Evolutionary conservation across 2,113 vertebrate species (phyloP).

Genomic region (Clarias magur): DNA sequence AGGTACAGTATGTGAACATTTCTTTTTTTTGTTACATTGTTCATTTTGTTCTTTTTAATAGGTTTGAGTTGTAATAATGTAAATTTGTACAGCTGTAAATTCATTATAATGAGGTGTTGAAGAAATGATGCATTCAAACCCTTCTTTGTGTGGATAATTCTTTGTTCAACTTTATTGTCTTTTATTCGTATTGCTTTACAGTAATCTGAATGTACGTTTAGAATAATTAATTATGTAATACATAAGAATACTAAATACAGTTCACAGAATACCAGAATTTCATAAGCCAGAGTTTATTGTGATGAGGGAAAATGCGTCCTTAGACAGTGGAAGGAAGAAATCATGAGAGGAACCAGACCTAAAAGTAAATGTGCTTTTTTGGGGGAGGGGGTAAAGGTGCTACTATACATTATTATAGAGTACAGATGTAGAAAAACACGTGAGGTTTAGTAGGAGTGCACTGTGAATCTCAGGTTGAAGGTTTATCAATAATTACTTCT

Average conservation of each 20-base stretch:
- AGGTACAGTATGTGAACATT: constrained; percentile 7
- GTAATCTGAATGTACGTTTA: not conserved
- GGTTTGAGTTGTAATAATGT: constrained; percentile 61
- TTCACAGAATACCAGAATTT: not conserved
- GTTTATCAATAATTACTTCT: not conserved
- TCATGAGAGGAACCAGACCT: not conserved
- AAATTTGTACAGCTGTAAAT: constrained; percentile 75
- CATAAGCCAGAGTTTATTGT: not conserved
- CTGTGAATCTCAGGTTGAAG: not conserved
- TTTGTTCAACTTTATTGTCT: not conserved
- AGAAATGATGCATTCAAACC: constrained; percentile 22
- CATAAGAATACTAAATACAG: not conserved
- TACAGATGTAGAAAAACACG: not conserved
- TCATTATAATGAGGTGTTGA: constrained; percentile 62
- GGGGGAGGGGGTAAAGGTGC: not conserved
- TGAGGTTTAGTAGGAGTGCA: not conserved
- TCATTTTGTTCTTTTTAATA: constrained; percentile 55
- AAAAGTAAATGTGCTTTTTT: not conserved
- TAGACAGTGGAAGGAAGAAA: not conserved
- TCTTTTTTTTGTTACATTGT: not conserved
- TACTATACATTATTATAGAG: not conserved
- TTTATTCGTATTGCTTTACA: not conserved
- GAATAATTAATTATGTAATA: not conserved
- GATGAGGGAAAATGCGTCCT: not conserved
- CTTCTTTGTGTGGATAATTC: not conserved